phyloP scores from a whole-genome alignment of 2,888 invertebrate genomes.

The Punctoribates punctum region DNA sequence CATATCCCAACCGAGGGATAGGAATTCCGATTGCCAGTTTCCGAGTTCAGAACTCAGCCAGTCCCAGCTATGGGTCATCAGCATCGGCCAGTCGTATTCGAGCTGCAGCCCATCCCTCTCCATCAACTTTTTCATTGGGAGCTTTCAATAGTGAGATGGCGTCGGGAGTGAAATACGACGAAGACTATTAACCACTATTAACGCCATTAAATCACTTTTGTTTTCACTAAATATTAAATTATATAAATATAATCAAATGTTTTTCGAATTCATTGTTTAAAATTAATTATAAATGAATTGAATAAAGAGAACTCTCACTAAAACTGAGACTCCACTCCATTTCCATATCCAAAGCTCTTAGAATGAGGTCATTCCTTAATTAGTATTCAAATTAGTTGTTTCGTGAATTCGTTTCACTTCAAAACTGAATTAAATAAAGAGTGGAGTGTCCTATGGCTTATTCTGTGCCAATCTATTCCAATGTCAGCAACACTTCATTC shows the following conservation, averaged over 20 bases:
- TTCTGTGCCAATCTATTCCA: too few relatives aligned
- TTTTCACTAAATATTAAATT: neutral
- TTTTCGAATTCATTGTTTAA: neutral
- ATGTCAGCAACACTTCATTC: too few relatives aligned
- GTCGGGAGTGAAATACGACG: conserved; percentile 41
- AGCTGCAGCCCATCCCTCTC: conserved; percentile 14
- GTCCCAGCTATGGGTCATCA: conserved; percentile 46
- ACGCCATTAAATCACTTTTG: too few relatives aligned
- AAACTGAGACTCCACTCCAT: neutral
- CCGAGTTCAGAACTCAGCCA: conserved; percentile 32
- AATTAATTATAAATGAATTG: neutral
- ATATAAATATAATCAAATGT: conserved; percentile 5
- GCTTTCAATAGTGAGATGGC: neutral
- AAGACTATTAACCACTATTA: conserved; percentile 38
- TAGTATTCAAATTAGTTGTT: too few relatives aligned
- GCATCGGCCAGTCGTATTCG: conserved; percentile 43
- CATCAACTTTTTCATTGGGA: conserved; percentile 33
- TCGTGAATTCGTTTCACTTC: too few relatives aligned
- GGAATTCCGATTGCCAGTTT: conserved; percentile 42
- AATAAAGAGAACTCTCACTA: neutral
- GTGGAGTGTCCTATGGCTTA: too few relatives aligned
- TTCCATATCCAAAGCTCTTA: neutral
- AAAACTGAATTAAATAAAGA: too few relatives aligned
- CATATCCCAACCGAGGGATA: conserved; percentile 31
- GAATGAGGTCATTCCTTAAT: neutral